These are phyloP conservation scores for Watsonalla cultraria DNA, from an alignment of 2,888 invertebrate genomes.

Conservation along the genomic window DNA sequence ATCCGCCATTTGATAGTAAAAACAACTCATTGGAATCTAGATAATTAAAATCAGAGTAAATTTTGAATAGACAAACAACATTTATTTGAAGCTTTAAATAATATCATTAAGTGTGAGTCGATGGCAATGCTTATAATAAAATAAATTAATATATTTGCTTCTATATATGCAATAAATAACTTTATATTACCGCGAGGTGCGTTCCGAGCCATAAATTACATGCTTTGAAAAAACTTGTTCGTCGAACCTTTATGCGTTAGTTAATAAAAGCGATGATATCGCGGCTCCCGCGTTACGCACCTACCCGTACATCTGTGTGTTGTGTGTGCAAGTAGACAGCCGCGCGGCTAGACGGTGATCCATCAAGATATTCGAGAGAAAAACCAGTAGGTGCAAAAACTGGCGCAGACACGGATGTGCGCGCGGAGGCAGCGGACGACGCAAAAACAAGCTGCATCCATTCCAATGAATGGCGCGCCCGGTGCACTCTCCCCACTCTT, in stretches of 20 bases:
- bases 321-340: conserved; percentile 44
- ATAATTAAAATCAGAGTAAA: no score
- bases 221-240: neutral
- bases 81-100: no score
- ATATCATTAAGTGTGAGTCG: neutral
- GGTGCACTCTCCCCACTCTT: conserved; percentile 6
- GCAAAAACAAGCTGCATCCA: conserved; percentile 57
- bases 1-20: no score
- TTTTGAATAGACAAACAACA: no score
- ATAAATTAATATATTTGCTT: neutral
- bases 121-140: neutral
- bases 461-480: conserved; percentile 26
- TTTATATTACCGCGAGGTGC: conserved; percentile 2
- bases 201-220: neutral
- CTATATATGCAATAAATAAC: neutral
- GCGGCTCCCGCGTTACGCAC: conserved; percentile 51
- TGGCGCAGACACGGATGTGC: conserved; percentile 64
- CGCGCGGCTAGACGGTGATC: conserved; percentile 52
- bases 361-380: conserved; percentile 48
- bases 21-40: no score
- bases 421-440: conserved; percentile 14
- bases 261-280: conserved; percentile 14
- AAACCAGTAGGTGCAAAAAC: conserved; percentile 61
- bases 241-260: conserved; percentile 5
- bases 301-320: conserved; percentile 19